Base-by-base conservation (phyloP, 2,113 vertebrate species). In the Trogon surrucura region DNA sequence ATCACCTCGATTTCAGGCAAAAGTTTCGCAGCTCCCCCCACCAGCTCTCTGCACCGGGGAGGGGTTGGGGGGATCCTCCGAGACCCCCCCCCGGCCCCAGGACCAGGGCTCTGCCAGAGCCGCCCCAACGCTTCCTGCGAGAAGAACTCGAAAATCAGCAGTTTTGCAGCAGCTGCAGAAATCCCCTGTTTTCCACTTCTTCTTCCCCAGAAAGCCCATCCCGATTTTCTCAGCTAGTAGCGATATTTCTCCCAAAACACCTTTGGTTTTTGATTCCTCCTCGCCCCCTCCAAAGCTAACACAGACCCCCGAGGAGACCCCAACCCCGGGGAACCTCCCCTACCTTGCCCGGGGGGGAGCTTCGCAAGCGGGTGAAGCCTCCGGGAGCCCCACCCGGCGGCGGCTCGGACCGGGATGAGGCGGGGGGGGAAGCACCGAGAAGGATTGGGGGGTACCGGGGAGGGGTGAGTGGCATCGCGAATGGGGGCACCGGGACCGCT, bases 141-240 rank as follows among this genome's bases (percentile, higher is more conserved):
- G 0, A 6, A 13, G 27, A 67, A 8, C 82, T 53, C 92, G 3
- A 2, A 36, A 60, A 47, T 3, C 85, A 29, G 82, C 85, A 5
- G 75, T 10, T 83, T 88, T 26, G 79, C 91, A 77, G 94, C 91
- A 90, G 93, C 85, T 14, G 86, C 89, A 48, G 79, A 23, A 83
- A 85, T 92, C 23, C 88, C 53, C 48, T 5, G 15, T 10, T 91
- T 85, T 44, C 51, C 1, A 21, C 57, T 71, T 64, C 82, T 82
- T 36, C 80, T 25, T 38, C 53, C 53, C 83, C 54, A 26, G 6
- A 67, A 85, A 0, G 38, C 71, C 88, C 85, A 88, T 5, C 66
- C 44, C n/a, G 3, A 17, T 73, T 69, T 41, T 29, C 44, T 47
- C 32, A 61, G 6, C 29, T 1, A 9, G 5, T 0, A 6, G 30